Conservation (phyloP, 2,888 invertebrate genomes). For the Abrostola triplasia region DNA sequence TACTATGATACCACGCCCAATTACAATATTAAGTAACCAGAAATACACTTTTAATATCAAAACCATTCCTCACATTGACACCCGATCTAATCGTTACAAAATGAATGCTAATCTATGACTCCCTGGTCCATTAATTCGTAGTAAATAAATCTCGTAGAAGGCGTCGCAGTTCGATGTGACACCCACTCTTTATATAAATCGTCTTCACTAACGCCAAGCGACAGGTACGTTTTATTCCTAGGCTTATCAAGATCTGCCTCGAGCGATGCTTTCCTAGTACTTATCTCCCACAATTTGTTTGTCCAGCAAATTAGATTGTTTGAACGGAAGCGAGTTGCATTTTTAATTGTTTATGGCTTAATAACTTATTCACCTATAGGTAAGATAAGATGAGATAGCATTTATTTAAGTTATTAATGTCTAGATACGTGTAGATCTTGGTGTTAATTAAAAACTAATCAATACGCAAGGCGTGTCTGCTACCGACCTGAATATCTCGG, state of each 20-base stretch:
- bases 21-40: not conserved
- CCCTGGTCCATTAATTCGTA: constrained; percentile 50
- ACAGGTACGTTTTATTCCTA: constrained; percentile 48
- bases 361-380: not conserved
- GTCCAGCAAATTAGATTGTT: constrained; percentile 25
- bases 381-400: not conserved
- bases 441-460: too few species aligned
- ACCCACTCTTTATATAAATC: constrained; percentile 52
- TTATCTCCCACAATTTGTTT: constrained; percentile 47
- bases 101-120: constrained; percentile 39
- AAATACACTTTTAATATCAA: constrained; percentile 14
- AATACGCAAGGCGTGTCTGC: too few species aligned
- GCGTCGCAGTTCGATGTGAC: constrained; percentile 56
- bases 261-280: constrained; percentile 40
- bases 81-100: constrained; percentile 40
- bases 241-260: constrained; percentile 48
- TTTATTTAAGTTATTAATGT: too few species aligned
- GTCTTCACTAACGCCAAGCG: constrained; percentile 37
- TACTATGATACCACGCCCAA: not conserved
- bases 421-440: too few species aligned
- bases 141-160: constrained; percentile 51
- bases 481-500: not conserved
- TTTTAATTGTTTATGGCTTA: constrained; percentile 16
- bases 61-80: constrained; percentile 34
- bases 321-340: constrained; percentile 32